phyloP scores from a whole-genome alignment of 2,113 vertebrate species.

The Nothoprocta pentlandii region DNA sequence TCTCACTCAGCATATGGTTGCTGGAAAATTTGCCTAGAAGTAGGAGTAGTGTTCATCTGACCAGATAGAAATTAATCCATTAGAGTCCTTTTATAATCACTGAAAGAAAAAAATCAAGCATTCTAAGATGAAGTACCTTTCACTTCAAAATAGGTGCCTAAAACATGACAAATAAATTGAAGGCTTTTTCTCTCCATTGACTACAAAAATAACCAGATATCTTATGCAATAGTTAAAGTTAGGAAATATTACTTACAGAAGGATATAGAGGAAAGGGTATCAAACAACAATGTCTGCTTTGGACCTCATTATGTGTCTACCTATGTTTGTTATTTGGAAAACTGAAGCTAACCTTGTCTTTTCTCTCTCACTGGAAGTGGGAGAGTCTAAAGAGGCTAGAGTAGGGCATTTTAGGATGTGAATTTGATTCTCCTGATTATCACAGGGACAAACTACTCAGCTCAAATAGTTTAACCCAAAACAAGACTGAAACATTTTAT shows the following conservation, averaged over 20 bases:
- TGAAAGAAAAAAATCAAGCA: not conserved
- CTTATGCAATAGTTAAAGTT: not conserved
- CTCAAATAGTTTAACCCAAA: not conserved
- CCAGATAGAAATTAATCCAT: not conserved
- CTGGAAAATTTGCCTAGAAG: accelerated
- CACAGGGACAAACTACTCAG: not conserved
- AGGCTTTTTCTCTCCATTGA: not conserved
- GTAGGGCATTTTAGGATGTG: not conserved
- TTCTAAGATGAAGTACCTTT: not conserved
- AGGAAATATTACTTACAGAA: not conserved
- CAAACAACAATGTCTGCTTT: not conserved
- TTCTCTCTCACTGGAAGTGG: not conserved
- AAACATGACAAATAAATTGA: not conserved
- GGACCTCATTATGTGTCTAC: not conserved
- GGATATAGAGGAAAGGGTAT: not conserved
- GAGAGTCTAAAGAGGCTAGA: not conserved
- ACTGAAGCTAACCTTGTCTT: not conserved
- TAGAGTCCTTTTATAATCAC: not conserved
- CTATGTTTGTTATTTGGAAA: not conserved
- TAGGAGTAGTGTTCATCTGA: not conserved
- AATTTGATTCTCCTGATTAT: not conserved
- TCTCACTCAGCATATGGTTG: not conserved
- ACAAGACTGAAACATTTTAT: not conserved
- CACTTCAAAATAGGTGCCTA: not conserved
- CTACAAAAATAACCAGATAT: not conserved